These are phyloP conservation scores for Oscheius sp. DNA, from an alignment of 2,888 invertebrate genomes.

Conservation along the genomic window DNA sequence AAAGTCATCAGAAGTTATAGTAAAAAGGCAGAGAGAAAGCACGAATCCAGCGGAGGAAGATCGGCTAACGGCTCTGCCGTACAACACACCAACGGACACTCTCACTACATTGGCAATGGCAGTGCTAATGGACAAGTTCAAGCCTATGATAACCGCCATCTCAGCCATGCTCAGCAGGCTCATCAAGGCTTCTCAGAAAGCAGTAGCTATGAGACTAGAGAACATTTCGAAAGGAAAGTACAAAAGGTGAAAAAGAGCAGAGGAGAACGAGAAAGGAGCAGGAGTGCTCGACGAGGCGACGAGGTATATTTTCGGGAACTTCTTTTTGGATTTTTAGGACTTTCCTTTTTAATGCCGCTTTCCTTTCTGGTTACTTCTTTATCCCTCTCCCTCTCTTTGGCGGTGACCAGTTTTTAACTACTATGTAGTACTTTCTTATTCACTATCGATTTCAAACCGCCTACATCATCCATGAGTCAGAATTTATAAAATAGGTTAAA, in stretches of 20 bases:
- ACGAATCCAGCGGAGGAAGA: conserved; percentile 53
- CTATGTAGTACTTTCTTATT: no score
- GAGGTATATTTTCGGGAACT: conserved; percentile 35
- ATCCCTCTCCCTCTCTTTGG: no score
- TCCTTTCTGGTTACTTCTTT: no score
- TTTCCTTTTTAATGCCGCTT: no score
- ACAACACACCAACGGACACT: conserved; percentile 35
- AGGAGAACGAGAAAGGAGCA: conserved; percentile 60
- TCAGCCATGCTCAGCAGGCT: conserved; percentile 43
- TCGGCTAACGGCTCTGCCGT: conserved; percentile 30
- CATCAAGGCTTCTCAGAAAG: conserved; percentile 64
- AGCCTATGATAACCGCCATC: conserved; percentile 72
- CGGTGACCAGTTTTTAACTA: no score
- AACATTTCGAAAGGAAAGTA: conserved; percentile 70
- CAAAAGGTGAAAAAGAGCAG: conserved; percentile 65
- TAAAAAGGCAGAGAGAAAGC: conserved; percentile 66
- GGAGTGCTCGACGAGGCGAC: conserved; percentile 47
- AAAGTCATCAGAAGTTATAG: conserved; percentile 80
- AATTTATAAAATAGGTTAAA: no score
- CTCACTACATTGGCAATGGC: conserved; percentile 72
- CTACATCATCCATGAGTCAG: no score
- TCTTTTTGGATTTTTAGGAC: background rate
- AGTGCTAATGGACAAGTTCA: conserved; percentile 73
- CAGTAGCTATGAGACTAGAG: conserved; percentile 68
- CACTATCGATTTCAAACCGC: no score